Base-by-base conservation (phyloP, 2,113 vertebrate genomes). In the Apus apus region DNA sequence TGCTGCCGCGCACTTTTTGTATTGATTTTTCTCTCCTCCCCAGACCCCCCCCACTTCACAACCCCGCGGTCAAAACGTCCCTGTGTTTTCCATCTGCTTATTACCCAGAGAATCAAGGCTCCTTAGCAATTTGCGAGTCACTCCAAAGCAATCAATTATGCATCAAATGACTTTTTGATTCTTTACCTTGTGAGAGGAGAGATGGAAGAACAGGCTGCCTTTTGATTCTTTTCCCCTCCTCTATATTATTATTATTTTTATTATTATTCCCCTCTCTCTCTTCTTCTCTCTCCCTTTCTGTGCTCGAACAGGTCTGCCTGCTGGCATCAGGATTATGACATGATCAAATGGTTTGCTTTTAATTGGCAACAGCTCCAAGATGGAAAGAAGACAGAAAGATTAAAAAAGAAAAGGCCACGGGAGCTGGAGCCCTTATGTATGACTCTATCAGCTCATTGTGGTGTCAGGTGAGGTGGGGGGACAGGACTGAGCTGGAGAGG, bases 61-160 rank as follows among this genome's bases (percentile, higher is more conserved):
- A 95, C 94, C 97, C 95, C 10, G 91, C 89, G 94, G 97, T 97
- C 97, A 97, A 82, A 97, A 93, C 67, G 78, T 83, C 93, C 96
- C 95, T n/a, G 65, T 94, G 91, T 94, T 92, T 94, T 94, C 94
- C 87, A 9, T 45, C 56, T 7, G 60, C 96, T 97, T 96, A 96
- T 97, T 96, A 95, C 95, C 95, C 93, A 36, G 90, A 96, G 95
- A 93, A 96, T 96, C 95, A 83, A 97, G 94, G 95, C 87, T 97
- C 87, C 94, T 94, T 87, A 85, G 94, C 97, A 96, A 97, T 97
- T 97, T 97, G 87, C 18, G 30, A 92, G 79, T 84, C 95, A 97
- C 93, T 96, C 96, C 96, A 97, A 97, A 97, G 96, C 96, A 90
- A 98, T 98, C 97, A 98, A 98, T 98, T 98, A 98, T 98, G 97